Base-by-base conservation (phyloP, 1,140 invertebrate species). In the Scaptomyza hsui region DNA sequence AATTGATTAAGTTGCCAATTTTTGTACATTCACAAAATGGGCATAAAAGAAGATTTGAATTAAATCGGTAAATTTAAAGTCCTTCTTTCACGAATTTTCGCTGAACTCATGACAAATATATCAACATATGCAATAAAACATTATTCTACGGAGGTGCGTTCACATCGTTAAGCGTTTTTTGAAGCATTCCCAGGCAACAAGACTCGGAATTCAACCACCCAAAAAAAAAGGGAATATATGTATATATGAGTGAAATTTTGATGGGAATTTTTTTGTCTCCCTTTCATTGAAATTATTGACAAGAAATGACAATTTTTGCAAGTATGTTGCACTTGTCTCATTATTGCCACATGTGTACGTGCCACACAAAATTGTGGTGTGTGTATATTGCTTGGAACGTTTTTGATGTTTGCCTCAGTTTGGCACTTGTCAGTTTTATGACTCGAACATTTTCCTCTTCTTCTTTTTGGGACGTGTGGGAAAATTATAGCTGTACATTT, bases 241-340 rank as follows among this genome's bases (percentile, higher is more conserved):
- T 16, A 52, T 47, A 21, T 67, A 19, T 49, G 21, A 21, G 49
- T 19, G n/a, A 45, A 55, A 67, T 21, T 44, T 57, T 63, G 65
- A 57, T 67, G 69, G 47, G 69, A 68, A 68, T 57, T 62, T 70
- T 37, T 59, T 10, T 16, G 29, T 21, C 35, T 35, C 45, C 13
- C 52, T 49, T 52, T 56, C 75, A 69, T 67, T 61, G 71, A 78
- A 82, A 82, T 82, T 82, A 82, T 83, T 86, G 82, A 81, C 81
- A 79, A 67, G 60, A 75, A 85, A 85, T 80, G 76, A 74, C 75
- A 70, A 55, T 82, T 86, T 86, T 88, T 86, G 82, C 82, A 86
- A 86, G 82, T 88, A 86, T 86, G 83, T 86, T 86, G 82, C 82
- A 86, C 82, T 86, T 86, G 82, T 88, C 82, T 88, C 82, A 86